Evolutionary conservation across 2,797 vertebrate genomes (phyloP), one percentile per base, ranked within the genome.

Genomic region (Halcyon smyrnensis): DNA sequence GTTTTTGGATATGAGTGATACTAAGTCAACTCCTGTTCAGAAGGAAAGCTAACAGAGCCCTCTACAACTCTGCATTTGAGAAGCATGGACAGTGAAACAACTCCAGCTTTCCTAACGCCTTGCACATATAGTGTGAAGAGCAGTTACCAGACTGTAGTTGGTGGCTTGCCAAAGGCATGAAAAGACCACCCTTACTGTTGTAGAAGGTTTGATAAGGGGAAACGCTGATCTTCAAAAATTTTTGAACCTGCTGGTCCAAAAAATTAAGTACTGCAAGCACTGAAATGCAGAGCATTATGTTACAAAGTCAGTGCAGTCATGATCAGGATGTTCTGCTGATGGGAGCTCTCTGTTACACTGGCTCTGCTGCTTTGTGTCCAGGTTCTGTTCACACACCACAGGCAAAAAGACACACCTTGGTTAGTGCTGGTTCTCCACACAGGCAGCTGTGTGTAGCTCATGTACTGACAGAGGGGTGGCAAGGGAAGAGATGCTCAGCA

Each of bases 361-460:
- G 25, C 59, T 84, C 68, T 71, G 59, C 51, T 80, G 86, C 70
- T 45, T 78, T 75, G 32, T 27, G 10, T 57, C 51, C 56, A 21
- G 10, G n/a, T 37, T 59, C 56, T 70, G 62, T 54, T 87, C 1
- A 0, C 50, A 43, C 74, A 71, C 28, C n/a, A 5, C 9, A 23
- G 48, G 75, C 51, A 90, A 9, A 74, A 75, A 68, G 30, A 8
- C 32, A 6, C 18, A 6, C 15, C 18, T 60, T 51, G n/a, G 43
- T 23, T 50, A 12, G 3, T 23, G 37, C 84, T 43, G 53, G 8
- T 70, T 53, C 39, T 73, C 25, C 23, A 9, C 6, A 0, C 8
- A 9, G 1, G 0, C n/a, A 46, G 12, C 48, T 54, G 39, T 56
- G 76, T 53, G 34, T 36, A 36, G 73, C 50, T 39, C 0, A 0